phyloP scores from a whole-genome alignment of 2,888 invertebrate species.

The Cataglyphis cursor region DNA sequence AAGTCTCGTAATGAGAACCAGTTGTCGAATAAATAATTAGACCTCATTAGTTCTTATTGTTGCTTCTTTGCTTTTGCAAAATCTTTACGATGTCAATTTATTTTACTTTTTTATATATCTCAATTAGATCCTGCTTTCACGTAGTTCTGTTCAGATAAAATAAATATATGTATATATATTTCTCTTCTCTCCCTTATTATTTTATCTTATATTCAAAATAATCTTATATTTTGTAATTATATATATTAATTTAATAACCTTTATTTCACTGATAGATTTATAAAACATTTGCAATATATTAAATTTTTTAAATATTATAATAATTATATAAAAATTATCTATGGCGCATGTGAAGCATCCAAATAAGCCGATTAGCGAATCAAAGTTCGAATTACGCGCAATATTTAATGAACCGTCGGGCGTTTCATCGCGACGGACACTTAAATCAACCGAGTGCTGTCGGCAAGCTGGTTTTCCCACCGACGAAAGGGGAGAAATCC shows the following conservation, averaged over 20 bases:
- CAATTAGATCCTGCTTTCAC: background rate
- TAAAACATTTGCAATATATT: background rate
- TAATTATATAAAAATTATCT: background rate
- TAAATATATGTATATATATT: background rate
- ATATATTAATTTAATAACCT: background rate
- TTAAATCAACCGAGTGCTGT: constrained; percentile 42
- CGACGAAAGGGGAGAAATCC: constrained; percentile 34
- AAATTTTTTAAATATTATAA: background rate
- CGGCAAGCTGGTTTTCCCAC: constrained; percentile 46
- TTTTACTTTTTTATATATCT: background rate
- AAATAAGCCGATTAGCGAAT: constrained; percentile 37
- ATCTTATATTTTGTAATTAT: background rate
- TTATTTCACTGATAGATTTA: background rate
- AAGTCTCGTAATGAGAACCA: constrained; percentile 15
- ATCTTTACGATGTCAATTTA: constrained; percentile 2
- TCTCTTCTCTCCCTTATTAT: background rate
- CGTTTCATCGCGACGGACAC: constrained; percentile 29
- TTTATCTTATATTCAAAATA: background rate
- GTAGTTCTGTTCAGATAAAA: background rate
- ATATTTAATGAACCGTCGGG: constrained; percentile 31
- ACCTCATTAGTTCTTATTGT: background rate
- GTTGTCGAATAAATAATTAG: constrained; percentile 23
- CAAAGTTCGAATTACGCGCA: background rate
- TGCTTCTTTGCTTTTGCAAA: background rate
- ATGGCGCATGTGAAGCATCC: background rate